phyloP scores from a whole-genome alignment of 2,888 invertebrate genomes.

The Eristalis intricaria region DNA sequence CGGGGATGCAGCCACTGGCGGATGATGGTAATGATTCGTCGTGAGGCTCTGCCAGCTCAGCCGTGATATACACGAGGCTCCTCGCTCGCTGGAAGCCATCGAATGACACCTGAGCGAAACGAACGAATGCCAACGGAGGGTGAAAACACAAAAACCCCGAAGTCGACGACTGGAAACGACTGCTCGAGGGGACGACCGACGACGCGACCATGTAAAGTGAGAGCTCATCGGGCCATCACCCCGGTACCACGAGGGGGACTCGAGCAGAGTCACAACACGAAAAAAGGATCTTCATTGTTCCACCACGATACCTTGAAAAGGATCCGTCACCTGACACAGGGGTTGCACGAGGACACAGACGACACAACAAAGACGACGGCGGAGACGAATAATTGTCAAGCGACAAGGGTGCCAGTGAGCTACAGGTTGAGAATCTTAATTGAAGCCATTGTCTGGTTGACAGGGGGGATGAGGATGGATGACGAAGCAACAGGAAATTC shows the following conservation, averaged over 20 bases:
- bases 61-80: constrained; percentile 52
- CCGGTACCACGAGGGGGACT: not conserved
- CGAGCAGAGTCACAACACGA: constrained; percentile 27
- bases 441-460: constrained; percentile 50
- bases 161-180: constrained; percentile 33
- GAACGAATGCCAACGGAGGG: constrained; percentile 59
- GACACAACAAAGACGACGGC: not conserved
- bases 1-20: not conserved
- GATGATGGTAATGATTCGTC: constrained; percentile 38
- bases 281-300: constrained; percentile 56
- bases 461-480: constrained; percentile 36
- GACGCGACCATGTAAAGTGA: constrained; percentile 41
- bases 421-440: constrained; percentile 69
- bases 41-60: constrained; percentile 44
- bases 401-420: constrained; percentile 46
- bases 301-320: not conserved
- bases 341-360: constrained; percentile 35
- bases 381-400: constrained; percentile 27
- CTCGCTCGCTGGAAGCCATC: constrained; percentile 42
- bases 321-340: constrained; percentile 22
- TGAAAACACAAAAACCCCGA: constrained; percentile 69
- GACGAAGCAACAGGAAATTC: constrained; percentile 57
- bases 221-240: constrained; percentile 15
- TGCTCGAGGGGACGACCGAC: constrained; percentile 2
- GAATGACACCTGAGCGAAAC: constrained; percentile 56